Evolutionary conservation across 1,140 invertebrate species (phyloP), one percentile per base, ranked within the genome.

Genomic region (Drosophila repletoides): DNA sequence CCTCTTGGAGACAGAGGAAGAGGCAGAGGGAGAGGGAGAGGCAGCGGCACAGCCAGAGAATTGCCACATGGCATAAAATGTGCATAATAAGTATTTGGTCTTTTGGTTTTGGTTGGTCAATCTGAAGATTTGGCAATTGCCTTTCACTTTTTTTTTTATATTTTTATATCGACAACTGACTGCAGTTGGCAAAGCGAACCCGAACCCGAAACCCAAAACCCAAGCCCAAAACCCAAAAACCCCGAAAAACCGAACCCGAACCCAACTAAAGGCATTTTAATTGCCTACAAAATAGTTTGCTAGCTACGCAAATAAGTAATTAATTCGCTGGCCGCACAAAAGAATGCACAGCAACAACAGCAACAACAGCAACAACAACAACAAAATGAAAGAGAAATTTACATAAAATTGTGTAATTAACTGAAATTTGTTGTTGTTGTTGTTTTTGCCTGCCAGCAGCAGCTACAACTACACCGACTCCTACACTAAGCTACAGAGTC

Each of bases 391-490:
- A 84, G 79, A 86, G 79, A 83, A 83, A 83, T 83, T 83, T 84
- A 83, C 74, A 83, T 83, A 84, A 83, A 83, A 86, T 83, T 83
- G 80, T 83, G 79, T 84, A 83, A 83, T 83, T 83, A 79, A 64
- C 66, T 71, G 60, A 71, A 67, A 67, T 70, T 63, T 38, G n/a
- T n/a, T n/a, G n/a, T n/a, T n/a, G n/a, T n/a, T n/a, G n/a, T n/a
- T 14, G 43, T 45, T 31, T 68, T 24, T 61, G 64, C 73, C 73
- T 73, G 53, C 28, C 12, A 65, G 56, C 77, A 76, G 73, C 77
- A 73, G 74, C 77, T 79, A 84, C 77, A 67, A 46, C 28, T n/a
- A n/a, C n/a, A n/a, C n/a, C n/a, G n/a, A n/a, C n/a, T n/a, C n/a
- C n/a, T n/a, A n/a, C n/a, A n/a, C n/a, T n/a, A n/a, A n/a, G n/a